Evolutionary conservation across 2,888 invertebrate genomes (phyloP).

Genomic region (Euzetes globulus): DNA sequence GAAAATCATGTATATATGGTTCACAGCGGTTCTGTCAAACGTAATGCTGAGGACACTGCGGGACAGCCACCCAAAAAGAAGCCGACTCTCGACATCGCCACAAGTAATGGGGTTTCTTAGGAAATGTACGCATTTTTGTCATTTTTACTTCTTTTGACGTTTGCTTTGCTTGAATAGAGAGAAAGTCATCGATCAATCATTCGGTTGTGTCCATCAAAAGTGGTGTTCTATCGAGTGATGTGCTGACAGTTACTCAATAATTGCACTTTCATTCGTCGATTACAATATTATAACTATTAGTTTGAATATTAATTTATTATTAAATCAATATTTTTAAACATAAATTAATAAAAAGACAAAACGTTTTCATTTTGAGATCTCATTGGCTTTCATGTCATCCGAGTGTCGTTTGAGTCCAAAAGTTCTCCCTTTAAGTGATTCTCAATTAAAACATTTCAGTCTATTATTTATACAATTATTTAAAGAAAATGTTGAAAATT

Average conservation of each 20-base stretch:
- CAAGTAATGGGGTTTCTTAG: constrained; percentile 19
- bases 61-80: constrained; percentile 32
- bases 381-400: too few species aligned
- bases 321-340: constrained; percentile 23
- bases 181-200: constrained; percentile 19
- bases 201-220: constrained; percentile 14
- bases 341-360: constrained; percentile 8
- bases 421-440: too few species aligned
- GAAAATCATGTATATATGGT: constrained; percentile 90
- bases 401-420: too few species aligned
- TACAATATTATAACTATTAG: neutral
- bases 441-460: too few species aligned
- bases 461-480: too few species aligned
- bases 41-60: constrained; percentile 24
- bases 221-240: constrained; percentile 14
- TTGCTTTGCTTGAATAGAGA: neutral
- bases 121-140: neutral
- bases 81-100: constrained; percentile 22
- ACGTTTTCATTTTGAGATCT: neutral
- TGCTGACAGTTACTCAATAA: neutral
- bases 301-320: constrained; percentile 16
- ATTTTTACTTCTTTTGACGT: neutral
- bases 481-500: too few species aligned
- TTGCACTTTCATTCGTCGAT: neutral
- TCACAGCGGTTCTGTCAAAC: constrained; percentile 62